Evolutionary conservation across 2,113 vertebrate genomes (phyloP), one percentile per base, ranked within the genome.

Genomic region (Grammomys dolichurus): DNA sequence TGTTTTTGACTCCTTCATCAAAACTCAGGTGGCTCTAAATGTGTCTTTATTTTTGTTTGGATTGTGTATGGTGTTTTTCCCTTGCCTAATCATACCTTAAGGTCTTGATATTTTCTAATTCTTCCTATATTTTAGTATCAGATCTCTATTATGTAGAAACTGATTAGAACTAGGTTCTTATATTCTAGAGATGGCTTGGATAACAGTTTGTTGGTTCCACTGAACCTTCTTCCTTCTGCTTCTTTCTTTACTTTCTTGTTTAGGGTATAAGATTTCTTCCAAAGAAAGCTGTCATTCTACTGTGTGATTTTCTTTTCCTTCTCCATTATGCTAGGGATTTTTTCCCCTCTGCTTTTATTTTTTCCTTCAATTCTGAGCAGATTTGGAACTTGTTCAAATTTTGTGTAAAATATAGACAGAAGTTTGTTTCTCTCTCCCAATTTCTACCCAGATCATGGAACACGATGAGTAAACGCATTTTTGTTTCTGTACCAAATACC

Each of bases 61-160:
- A 67, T 85, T 87, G 26, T 76, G 40, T 95, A 14, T 73, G 90
- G 7, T 65, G 93, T 94, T 97, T 76, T 94, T 95, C 48, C 56
- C 92, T 93, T 95, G 48, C 73, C 76, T 94, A 91, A 60, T 92
- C 80, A 89, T 76, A 26, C 76, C 14, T 65, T 91, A 87, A 24
- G 69, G 58, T 69, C 51, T 92, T 90, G 84, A 28, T 93, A 78
- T 97, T 94, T 96, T 76, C 77, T 90, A 72, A 9, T 10, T 93
- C 58, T 85, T 96, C 63, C 63, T 60, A 60, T 81, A 92, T 70
- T 89, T 95, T 77, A 70, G 54, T 87, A 63, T 75, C 85, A 82
- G 76, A 89, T 91, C 11, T 14, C 60, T 48, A 85, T 87, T n/a
- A 92, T 58, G 82, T 24, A 96, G 89, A 96, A 95, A n/a, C 28